Percentiles rank a stretch among this genome's conserved stretches.
Evolutionary conservation across 2,797 vertebrate genomes (phyloP).

Genomic region (Sarcophilus harrisii): DNA sequence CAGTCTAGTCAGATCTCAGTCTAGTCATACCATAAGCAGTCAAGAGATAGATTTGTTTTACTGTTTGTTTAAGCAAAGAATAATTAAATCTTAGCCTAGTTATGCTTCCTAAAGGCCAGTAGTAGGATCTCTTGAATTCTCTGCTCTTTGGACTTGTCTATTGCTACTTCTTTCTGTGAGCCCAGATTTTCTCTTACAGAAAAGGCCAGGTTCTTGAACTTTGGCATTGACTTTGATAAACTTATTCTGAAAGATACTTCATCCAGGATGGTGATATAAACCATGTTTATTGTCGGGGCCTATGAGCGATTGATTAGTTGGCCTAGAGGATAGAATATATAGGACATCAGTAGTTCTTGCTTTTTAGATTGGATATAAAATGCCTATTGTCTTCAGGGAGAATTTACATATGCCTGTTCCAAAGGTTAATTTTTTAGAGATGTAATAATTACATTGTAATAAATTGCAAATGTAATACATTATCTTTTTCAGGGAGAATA

Average conservation of each 20-base stretch:
- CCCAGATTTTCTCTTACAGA: neutral
- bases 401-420: neutral
- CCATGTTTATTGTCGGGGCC: neutral
- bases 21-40: neutral
- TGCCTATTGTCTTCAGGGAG: neutral
- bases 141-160: neutral
- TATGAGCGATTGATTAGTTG: neutral
- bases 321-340: neutral
- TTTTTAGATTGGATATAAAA: neutral
- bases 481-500: neutral
- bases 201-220: neutral
- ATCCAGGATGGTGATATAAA: neutral
- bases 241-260: neutral
- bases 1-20: neutral
- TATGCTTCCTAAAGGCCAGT: neutral
- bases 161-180: neutral
- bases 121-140: neutral
- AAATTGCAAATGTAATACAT: too few species aligned
- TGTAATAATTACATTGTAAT: too few species aligned
- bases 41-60: neutral
- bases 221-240: neutral
- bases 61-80: neutral
- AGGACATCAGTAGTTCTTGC: neutral
- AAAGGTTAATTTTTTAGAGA: neutral
- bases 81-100: neutral